Conservation (phyloP, 2,888 invertebrate genomes). For the Dicyrtomina minuta region DNA sequence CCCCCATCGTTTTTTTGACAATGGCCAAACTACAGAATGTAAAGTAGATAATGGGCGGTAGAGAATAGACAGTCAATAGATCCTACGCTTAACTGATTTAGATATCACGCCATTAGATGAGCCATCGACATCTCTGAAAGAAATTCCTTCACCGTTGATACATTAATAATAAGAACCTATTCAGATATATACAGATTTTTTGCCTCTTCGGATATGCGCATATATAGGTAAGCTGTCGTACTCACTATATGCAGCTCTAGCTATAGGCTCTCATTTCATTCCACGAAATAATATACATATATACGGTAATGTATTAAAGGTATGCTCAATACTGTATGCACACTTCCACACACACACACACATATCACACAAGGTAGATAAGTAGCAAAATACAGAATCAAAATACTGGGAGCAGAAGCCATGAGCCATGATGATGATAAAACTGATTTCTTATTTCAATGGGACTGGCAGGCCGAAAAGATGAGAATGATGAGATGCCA, state of each 20-base stretch:
- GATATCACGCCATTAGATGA: slow-evolving; percentile 34
- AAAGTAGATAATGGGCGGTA: slow-evolving; percentile 32
- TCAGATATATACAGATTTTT: slow-evolving; percentile 7
- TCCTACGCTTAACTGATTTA: slow-evolving; percentile 28
- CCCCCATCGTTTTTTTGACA: slow-evolving; percentile 31
- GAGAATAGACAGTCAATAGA: slow-evolving; percentile 17
- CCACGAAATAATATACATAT: neutral
- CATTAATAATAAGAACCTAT: slow-evolving; percentile 28
- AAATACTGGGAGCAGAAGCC: slow-evolving; percentile 22
- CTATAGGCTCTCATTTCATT: neutral
- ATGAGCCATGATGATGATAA: slow-evolving; percentile 22
- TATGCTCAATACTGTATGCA: no score
- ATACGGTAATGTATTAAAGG: no score
- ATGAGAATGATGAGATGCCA: slow-evolving; percentile 36
- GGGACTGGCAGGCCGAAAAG: slow-evolving; percentile 21
- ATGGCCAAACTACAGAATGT: slow-evolving; percentile 24
- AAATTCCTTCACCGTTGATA: slow-evolving; percentile 33
- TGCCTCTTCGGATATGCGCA: neutral
- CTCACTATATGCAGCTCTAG: neutral
- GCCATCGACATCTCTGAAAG: slow-evolving; percentile 31
- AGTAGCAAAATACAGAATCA: slow-evolving; percentile 16
- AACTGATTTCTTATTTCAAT: slow-evolving; percentile 33
- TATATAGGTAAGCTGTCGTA: no score
- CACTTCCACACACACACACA: no score
- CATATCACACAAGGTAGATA: neutral